Percentiles rank a stretch among this genome's conserved stretches.
Evolutionary conservation across 1,140 invertebrate genomes (phyloP).

Genomic region (Chironomus striatipennis): DNA sequence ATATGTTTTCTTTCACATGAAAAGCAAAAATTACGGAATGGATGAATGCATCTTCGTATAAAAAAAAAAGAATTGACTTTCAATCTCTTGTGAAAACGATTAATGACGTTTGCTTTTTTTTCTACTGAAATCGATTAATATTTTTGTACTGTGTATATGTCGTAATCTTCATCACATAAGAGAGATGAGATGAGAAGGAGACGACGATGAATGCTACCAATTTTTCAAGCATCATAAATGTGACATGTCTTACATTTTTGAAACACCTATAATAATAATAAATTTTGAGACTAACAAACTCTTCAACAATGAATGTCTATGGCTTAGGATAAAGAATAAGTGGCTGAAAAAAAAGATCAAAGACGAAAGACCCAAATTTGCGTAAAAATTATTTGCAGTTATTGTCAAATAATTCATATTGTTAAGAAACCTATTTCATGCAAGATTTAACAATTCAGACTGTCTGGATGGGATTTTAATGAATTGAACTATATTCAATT

Average conservation of each 20-base stretch:
- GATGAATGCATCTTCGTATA: neutral
- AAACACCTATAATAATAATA: neutral
- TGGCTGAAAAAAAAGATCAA: neutral
- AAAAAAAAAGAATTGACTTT: too few species aligned
- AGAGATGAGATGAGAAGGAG: too few species aligned
- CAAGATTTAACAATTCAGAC: neutral
- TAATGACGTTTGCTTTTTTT: constrained; percentile 9
- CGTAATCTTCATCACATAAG: too few species aligned
- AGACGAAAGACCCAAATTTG: neutral
- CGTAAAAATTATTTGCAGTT: neutral
- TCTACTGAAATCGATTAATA: neutral
- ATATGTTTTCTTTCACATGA: neutral
- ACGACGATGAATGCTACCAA: neutral
- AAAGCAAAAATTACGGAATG: neutral
- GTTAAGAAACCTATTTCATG: constrained; percentile 16
- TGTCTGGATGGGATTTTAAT: neutral
- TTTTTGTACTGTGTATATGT: neutral
- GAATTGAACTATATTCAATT: neutral
- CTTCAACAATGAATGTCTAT: neutral
- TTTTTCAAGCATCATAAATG: constrained; percentile 7
- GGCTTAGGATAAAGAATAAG: neutral
- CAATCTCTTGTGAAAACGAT: neutral
- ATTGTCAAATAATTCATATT: constrained; percentile 2
- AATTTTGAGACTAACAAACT: neutral
- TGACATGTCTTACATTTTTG: neutral